Evolutionary conservation across 2,888 invertebrate genomes (phyloP), one percentile per base, ranked within the genome.

Genomic region (Amphipyra tragopoginis): DNA sequence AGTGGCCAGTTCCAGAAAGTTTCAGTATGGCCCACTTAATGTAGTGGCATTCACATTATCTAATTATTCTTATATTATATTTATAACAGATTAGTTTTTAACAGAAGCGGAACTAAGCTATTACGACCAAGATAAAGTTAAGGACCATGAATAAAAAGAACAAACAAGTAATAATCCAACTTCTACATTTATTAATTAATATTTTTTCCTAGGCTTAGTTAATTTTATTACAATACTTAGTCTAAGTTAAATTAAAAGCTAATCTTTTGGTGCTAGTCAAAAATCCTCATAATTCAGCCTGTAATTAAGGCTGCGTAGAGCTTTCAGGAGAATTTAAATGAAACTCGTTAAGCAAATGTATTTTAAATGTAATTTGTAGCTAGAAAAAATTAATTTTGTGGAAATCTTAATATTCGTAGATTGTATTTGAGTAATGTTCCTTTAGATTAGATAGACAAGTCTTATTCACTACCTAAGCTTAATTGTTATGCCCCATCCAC

Each of bases 281-380:
- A 56, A 53, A 61, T 65, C 48, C 56, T 63, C 56, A 68, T 59
- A 63, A 72, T 58, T 63, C 42, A 34, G 36, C 14, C 43, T 53
- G 53, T 63, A 68, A 75, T 78, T 67, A 68, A 53, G 52, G 55
- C 45, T 33, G 38, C 45, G 29, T 45, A 59, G 38, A 40, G 39
- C 55, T 78, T 60, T 57, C 43, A 60, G 40, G 39, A 47, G 62
- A 71, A 67, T 67, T 51, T 63, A 38, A 75, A 68, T 75, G 47
- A 68, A 57, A 63, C 55, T 76, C 76, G 72, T 78, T 76, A 65
- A 29, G 55, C 45, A 65, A 75, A 78, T 67, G 48, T 59, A 57
- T 55, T 65, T 60, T 29, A 49, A 59, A 64, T 42, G 48, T 47
- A 26, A 62, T 56, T 72, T 40, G 51, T 56, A 33, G 44, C 11